A percentile compares a stretch with the other conserved stretches of the same genome.
phyloP scores from a whole-genome alignment of 1,140 invertebrate species.

The Drosophila parabipectinata region DNA sequence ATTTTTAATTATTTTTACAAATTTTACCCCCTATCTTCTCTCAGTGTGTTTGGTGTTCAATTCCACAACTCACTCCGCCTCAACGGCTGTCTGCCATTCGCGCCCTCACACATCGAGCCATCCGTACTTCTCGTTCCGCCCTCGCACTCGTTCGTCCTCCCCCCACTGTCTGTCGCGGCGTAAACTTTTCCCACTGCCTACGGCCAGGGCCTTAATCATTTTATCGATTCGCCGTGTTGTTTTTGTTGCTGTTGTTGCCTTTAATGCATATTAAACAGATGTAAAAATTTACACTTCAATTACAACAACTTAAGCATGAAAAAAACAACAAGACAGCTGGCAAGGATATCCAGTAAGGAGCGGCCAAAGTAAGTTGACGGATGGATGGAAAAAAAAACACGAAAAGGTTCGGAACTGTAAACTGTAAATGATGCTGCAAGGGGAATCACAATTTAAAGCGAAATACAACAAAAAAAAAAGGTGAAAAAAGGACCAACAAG shows the following conservation, averaged over 20 bases:
- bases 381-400: conserved; percentile 1
- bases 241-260: conserved; percentile 35
- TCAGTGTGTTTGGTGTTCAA: neutral
- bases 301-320: conserved; percentile 73
- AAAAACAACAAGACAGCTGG: conserved; percentile 21
- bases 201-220: conserved; percentile 60
- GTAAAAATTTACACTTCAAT: conserved; percentile 76
- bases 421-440: conserved; percentile 34
- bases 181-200: conserved; percentile 9
- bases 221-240: conserved; percentile 55
- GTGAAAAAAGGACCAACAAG: conserved; percentile 4
- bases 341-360: conserved; percentile 22
- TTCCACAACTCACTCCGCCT: neutral
- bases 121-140: conserved; percentile 1
- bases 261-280: conserved; percentile 79
- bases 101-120: neutral
- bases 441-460: conserved; percentile 45
- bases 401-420: conserved; percentile 9
- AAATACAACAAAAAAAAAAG: conserved; percentile 31
- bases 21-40: neutral
- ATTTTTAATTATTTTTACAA: no score
- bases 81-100: neutral
- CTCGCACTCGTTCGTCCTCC: neutral
- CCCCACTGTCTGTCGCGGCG: neutral
- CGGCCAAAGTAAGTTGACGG: conserved; percentile 3